Evolutionary conservation across 2,888 invertebrate species (phyloP), one percentile per base, ranked within the genome.

Genomic region (Watsonalla cultraria): DNA sequence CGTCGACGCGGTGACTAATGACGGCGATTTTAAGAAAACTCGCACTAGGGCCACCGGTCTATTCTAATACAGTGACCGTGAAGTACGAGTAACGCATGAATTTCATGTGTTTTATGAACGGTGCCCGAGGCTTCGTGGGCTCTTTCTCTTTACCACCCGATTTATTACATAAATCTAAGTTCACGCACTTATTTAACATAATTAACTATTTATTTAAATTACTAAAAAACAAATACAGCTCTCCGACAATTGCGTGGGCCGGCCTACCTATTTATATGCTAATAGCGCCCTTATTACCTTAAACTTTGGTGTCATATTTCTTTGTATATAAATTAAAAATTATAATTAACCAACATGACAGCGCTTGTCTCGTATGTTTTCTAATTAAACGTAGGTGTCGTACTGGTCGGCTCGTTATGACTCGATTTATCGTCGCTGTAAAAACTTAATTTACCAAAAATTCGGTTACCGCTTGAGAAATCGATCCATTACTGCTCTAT

Each of bases 181-280:
- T 57, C 54, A 65, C 75, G 75, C 74, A 77, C 63, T 65, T 68
- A 69, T 75, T 78, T 81, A 80, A 73, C 84, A 85, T 85, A 84
- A 86, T 83, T 81, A 84, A 76, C 70, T 74, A 80, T 83, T 82
- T 84, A 85, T 84, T 83, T 68, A 83, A 83, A 86, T 79, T 59
- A 67, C 60, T 72, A 78, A 78, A 76, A 80, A 80, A 76, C 64
- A 68, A 66, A 66, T 64, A 60, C 50, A 51, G 48, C 56, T 50
- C 70, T 53, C 49, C 37, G 51, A 62, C 70, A 69, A 69, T 68
- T 62, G 77, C 73, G 84, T 84, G 78, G 84, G 82, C 70, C 80
- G 53, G 51, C 49, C 37, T 52, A 42, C 46, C 62, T 55, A 66
- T 72, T 66, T 61, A 62, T 70, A 71, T 68, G 66, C 57, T 60